phyloP scores from a whole-genome alignment of 2,113 vertebrate genomes.

The Zosterops japonicus region DNA sequence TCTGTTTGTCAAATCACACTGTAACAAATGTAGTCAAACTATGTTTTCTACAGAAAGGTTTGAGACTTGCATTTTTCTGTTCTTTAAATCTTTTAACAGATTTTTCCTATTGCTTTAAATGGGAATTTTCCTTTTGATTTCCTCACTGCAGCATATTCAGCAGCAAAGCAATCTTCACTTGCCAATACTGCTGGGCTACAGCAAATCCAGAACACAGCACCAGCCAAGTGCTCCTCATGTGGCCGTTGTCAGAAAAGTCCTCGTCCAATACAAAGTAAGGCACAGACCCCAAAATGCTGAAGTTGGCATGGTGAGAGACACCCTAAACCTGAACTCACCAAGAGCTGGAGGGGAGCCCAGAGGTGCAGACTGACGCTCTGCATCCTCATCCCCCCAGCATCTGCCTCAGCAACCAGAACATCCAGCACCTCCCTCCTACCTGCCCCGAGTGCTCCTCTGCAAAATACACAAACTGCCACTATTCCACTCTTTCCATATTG shows the following conservation, averaged over 20 bases:
- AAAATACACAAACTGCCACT: neutral
- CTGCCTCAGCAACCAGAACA: neutral
- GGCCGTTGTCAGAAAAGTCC: neutral
- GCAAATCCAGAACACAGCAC: neutral
- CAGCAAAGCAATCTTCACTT: neutral
- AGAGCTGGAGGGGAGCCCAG: neutral
- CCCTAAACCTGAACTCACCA: neutral
- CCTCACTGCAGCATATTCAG: neutral
- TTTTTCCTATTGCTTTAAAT: neutral
- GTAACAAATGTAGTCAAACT: neutral
- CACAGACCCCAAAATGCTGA: neutral
- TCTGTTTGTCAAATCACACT: neutral
- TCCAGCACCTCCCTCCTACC: neutral
- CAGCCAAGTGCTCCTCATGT: slow-evolving; percentile 13
- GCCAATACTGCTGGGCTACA: slow-evolving; percentile 2
- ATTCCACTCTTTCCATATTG: neutral
- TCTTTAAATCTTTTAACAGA: neutral
- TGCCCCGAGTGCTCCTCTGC: rapidly evolving
- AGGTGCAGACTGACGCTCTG: neutral
- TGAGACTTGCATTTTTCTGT: neutral
- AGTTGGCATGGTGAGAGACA: neutral
- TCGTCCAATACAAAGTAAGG: neutral
- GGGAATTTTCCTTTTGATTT: slow-evolving; percentile 25
- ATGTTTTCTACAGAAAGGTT: neutral
- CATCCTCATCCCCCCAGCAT: neutral